Evolutionary conservation across 2,797 vertebrate species (phyloP), one percentile per base, ranked within the genome.

Genomic region (Eutrigla gurnardus): DNA sequence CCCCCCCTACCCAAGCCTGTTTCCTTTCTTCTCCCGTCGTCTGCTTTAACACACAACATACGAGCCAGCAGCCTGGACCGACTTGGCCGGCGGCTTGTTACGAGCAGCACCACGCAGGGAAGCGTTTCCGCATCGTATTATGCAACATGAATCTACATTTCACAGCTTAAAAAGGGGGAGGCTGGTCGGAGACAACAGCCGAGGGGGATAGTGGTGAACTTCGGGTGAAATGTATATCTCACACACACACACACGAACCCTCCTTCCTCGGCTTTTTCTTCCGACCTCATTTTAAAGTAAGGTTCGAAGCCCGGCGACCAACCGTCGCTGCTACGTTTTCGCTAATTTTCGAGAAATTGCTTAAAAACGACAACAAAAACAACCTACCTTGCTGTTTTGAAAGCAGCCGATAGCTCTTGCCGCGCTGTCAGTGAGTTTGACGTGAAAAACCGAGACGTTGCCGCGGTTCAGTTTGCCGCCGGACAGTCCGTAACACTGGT

Each of bases 351-450:
- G 43, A 12, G 5, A 10, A 5, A 25, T 1, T 25, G 45, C 18
- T 25, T 52, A 52, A 32, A 14, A 43, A 43, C 10, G 25, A 25
- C 25, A 25, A 25, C 25, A 25, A 42, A 1, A 12, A 37, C 1
- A 50, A 77, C 92, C 79, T 89, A 97, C 96, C 96, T 96, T 94
- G 70, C 87, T 79, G 80, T 88, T 90, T 64, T 95, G 95, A 84
- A 96, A 96, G 89, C 88, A 92, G 88, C 94, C 95, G 59, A 98
- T 93, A 69, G 96, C 96, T 91, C 93, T 94, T 58, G 96, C 91
- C 83, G 97, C 96, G 89, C 96, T 97, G 94, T 97, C 96, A 89
- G 97, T 98, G 86, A 98, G 96, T 94, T 97, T 97, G 84, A 97
- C 96, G 73, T 98, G 96, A 81, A 97, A 95, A 75, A 98, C 96